phyloP scores from a whole-genome alignment of 2,888 invertebrate genomes.

The Apoda limacodes region DNA sequence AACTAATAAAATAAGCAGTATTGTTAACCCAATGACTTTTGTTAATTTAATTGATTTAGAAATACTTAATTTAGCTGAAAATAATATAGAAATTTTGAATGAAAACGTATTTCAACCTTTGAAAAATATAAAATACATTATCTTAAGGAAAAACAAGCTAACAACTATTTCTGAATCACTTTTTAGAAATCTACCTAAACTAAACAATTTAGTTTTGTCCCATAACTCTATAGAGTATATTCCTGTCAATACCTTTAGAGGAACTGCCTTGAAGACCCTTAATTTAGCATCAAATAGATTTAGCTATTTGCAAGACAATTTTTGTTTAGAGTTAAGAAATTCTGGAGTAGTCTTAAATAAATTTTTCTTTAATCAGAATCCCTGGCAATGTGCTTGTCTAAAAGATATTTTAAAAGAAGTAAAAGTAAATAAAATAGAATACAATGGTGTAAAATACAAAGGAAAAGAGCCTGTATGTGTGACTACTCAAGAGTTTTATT shows the following conservation, averaged over 20 bases:
- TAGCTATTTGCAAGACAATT: slow-evolving; percentile 45
- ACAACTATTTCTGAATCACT: slow-evolving; percentile 33
- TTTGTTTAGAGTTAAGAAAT: slow-evolving; percentile 42
- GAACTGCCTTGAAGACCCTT: slow-evolving; percentile 36
- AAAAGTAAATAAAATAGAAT: slow-evolving; percentile 33
- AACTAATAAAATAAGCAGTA: slow-evolving; percentile 34
- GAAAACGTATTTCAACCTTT: slow-evolving; percentile 33
- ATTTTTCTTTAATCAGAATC: slow-evolving; percentile 50
- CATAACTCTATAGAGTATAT: slow-evolving; percentile 38
- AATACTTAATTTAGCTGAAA: slow-evolving; percentile 37
- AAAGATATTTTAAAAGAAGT: slow-evolving; percentile 40
- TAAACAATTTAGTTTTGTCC: slow-evolving; percentile 39
- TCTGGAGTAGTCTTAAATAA: slow-evolving; percentile 37
- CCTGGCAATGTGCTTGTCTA: slow-evolving; percentile 54
- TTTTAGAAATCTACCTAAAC: slow-evolving; percentile 32
- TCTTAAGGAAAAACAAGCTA: slow-evolving; percentile 38
- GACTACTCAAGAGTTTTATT: slow-evolving; percentile 31
- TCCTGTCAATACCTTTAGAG: slow-evolving; percentile 38
- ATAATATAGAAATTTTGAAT: slow-evolving; percentile 34
- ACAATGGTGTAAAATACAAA: slow-evolving; percentile 34
- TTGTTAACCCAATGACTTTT: slow-evolving; percentile 27
- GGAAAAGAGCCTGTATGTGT: slow-evolving; percentile 45
- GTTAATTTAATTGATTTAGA: slow-evolving; percentile 33
- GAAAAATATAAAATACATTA: slow-evolving; percentile 34
- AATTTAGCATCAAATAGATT: slow-evolving; percentile 44